Evolutionary conservation across 2,888 invertebrate genomes (phyloP), one percentile per base, ranked within the genome.

Genomic region (Cetonia aurata): DNA sequence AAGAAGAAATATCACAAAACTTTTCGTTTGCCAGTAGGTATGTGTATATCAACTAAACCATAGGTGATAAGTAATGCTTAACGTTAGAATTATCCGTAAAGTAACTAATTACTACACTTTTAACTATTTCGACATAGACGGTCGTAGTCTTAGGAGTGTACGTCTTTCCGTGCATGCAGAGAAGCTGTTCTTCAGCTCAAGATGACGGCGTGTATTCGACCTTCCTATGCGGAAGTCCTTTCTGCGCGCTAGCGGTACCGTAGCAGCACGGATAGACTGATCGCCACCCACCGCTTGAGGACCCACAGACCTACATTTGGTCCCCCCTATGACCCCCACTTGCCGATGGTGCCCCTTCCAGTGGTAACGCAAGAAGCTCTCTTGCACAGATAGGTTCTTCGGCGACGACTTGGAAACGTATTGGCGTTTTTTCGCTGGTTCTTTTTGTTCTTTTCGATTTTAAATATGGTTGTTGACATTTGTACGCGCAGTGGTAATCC

Each of bases 221-320:
- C 79, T 79, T 80, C 79, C 77, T 75, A 76, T 73, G 76, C 80
- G 80, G 80, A 80, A 80, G 80, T 80, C 78, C 77, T 77, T 76
- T 75, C 77, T 79, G 79, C 79, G 79, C 79, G 78, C 77, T 79
- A 79, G 77, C 79, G 79, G 78, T 81, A 79, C 78, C 76, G 76
- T 78, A 79, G 75, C 79, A 79, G 80, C 81, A 80, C 80, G 80
- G 79, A 79, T 80, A 79, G 79, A 83, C 83, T 83, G 79, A 82
- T 80, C 77, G 80, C 81, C 83, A 83, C 83, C 83, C 82, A 83
- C 83, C 81, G 78, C 78, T 79, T 77, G 72, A 77, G 80, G 81
- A 83, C 83, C 83, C 80, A 83, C 80, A 83, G 83, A 83, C 83
- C 83, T 83, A 83, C 82, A 81, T 83, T 81, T 75, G 77, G 77